A percentile compares a stretch with the other conserved stretches of the same genome.
phyloP scores from a whole-genome alignment of 2,888 invertebrate genomes.

The Hirtodrosophila cameraria region DNA sequence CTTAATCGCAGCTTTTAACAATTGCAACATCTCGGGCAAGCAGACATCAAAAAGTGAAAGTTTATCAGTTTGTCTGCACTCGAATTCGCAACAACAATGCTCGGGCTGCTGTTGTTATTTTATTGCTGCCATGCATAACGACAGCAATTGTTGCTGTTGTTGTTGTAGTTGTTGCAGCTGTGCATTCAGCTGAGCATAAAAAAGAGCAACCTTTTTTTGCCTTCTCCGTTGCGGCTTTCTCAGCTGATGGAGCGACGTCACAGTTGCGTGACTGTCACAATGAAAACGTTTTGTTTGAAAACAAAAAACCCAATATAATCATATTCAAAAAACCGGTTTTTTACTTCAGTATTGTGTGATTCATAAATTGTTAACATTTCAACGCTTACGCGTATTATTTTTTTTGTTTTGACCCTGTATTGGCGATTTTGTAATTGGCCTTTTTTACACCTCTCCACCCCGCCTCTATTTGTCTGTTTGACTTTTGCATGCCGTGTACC shows the following conservation, averaged over 20 bases:
- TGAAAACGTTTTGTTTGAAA: conserved; percentile 38
- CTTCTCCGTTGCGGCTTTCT: conserved; percentile 29
- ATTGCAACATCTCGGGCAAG: conserved; percentile 58
- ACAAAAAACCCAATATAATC: conserved; percentile 61
- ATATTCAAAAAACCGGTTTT: conserved; percentile 61
- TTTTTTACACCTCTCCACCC: conserved; percentile 3
- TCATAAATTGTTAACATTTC: conserved; percentile 62
- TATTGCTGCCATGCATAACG: conserved; percentile 47
- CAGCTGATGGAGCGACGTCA: conserved; percentile 60
- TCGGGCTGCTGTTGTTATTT: conserved; percentile 15
- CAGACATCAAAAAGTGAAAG: conserved; percentile 63
- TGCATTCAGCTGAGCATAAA: conserved; percentile 58
- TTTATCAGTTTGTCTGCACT: conserved; percentile 57
- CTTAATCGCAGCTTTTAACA: conserved; percentile 33
- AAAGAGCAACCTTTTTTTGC: conserved; percentile 28
- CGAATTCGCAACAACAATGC: conserved; percentile 56
- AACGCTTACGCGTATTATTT: conserved; percentile 46
- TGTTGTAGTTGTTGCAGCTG: conserved; percentile 18
- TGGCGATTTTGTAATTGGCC: conserved; percentile 69
- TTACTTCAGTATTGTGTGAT: conserved; percentile 52
- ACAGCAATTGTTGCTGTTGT: conserved; percentile 13
- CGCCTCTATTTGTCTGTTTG: conserved; percentile 25
- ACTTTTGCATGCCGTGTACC: conserved; percentile 16
- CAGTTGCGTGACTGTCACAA: conserved; percentile 54
- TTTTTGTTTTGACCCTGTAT: conserved; percentile 71